These are phyloP conservation scores for Lagopus leucura DNA, from an alignment of 2,113 vertebrate genomes.

Conservation along the genomic window DNA sequence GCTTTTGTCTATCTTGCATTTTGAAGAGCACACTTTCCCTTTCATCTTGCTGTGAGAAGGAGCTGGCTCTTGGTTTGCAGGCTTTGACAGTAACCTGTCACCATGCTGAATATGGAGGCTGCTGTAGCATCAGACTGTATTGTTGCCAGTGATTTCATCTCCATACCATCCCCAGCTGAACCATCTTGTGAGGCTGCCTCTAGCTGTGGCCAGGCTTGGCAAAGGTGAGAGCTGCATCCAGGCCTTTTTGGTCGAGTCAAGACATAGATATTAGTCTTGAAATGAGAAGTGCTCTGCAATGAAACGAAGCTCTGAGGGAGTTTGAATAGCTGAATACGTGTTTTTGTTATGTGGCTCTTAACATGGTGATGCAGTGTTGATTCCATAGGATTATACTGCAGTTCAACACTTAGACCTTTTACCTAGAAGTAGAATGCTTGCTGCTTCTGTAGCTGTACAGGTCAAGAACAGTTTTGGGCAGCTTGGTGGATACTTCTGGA, in stretches of 20 bases:
- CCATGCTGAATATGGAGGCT: neutral
- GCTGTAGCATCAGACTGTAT: neutral
- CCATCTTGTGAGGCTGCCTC: neutral
- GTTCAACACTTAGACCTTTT: neutral
- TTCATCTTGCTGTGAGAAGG: neutral
- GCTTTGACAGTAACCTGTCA: neutral
- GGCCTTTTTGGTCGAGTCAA: neutral
- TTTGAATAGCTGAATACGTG: rapidly evolving
- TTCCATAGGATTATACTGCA: neutral
- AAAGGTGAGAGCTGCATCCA: neutral
- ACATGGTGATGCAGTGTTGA: neutral
- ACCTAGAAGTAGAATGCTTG: neutral
- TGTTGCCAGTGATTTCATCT: neutral
- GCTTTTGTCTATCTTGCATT: neutral
- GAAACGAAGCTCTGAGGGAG: neutral
- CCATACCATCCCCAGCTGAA: neutral
- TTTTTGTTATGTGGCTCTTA: rapidly evolving
- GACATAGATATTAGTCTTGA: neutral
- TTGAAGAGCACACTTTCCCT: neutral
- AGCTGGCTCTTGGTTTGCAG: neutral
- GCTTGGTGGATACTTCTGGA: neutral
- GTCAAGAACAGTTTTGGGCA: neutral
- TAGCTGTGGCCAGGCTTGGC: neutral
- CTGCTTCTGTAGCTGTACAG: neutral
- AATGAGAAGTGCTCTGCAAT: neutral